Evolutionary conservation across 2,113 vertebrate genomes (phyloP).

Genomic region (Dromas ardeola): DNA sequence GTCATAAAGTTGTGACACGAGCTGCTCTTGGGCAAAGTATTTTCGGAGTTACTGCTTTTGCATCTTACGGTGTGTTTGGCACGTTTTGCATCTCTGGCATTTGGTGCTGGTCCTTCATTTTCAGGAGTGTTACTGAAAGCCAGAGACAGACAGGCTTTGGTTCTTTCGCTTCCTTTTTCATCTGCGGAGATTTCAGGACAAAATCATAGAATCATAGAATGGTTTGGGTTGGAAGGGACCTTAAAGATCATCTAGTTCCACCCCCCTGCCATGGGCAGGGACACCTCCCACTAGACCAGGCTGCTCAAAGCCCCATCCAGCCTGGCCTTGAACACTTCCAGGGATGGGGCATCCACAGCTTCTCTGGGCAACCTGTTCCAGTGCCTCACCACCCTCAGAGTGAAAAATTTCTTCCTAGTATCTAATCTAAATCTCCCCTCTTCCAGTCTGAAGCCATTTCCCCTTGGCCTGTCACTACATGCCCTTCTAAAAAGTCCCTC

Average conservation of each 20-base stretch:
- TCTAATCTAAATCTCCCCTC: neutral
- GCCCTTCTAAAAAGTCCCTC: neutral
- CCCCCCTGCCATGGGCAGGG: neutral
- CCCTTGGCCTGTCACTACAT: neutral
- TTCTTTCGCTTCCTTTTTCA: neutral
- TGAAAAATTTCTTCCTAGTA: neutral
- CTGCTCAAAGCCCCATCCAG: neutral
- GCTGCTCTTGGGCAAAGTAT: neutral
- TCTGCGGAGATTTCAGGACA: neutral
- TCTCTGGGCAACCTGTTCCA: neutral
- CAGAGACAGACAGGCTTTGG: neutral
- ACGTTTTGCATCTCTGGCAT: neutral
- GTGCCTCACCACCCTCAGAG: neutral
- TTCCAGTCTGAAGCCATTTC: neutral
- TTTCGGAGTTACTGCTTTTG: neutral
- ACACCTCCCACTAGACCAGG: neutral
- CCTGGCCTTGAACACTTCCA: neutral
- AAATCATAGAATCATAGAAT: neutral
- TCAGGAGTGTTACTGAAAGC: neutral
- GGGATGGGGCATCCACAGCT: neutral
- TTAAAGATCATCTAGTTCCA: neutral
- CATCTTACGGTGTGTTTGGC: fast-evolving
- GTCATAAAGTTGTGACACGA: neutral
- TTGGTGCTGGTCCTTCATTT: neutral
- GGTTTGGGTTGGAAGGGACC: neutral